phyloP scores from a whole-genome alignment of 2,888 invertebrate genomes.

The Drosophila flavopinicola region DNA sequence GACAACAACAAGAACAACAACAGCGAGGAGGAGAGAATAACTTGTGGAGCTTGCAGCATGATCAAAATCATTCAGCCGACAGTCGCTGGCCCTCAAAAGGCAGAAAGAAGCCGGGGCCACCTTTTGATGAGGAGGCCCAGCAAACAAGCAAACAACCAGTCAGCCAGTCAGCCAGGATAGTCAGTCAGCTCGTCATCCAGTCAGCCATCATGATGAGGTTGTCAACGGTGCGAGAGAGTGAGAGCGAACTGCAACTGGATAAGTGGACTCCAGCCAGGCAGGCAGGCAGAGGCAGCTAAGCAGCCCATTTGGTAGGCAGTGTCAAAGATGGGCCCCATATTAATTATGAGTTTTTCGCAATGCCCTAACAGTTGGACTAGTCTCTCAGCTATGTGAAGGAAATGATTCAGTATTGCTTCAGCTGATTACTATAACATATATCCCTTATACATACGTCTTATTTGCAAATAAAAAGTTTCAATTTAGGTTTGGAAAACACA shows the following conservation, averaged over 20 bases:
- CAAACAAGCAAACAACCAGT: constrained; percentile 3
- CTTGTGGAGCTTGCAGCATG: constrained; percentile 51
- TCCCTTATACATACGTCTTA: no score
- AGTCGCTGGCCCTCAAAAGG: constrained; percentile 32
- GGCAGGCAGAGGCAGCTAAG: constrained; percentile 31
- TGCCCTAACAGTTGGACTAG: constrained; percentile 1
- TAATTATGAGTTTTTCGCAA: constrained; percentile 50
- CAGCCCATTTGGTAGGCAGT: constrained; percentile 56
- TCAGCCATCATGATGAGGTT: constrained; percentile 68
- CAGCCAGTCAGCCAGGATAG: constrained; percentile 10
- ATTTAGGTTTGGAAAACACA: no score
- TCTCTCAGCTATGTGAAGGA: background rate
- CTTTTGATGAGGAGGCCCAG: constrained; percentile 47
- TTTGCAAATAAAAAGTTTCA: no score
- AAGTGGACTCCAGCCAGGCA: no score
- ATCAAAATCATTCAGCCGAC: constrained; percentile 75
- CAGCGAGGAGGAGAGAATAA: constrained; percentile 24
- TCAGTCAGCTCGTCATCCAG: constrained; percentile 7
- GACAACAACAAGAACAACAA: constrained; percentile 35
- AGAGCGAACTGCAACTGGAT: constrained; percentile 23
- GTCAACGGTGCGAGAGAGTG: constrained; percentile 59
- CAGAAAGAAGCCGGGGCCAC: constrained; percentile 37
- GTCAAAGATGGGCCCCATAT: constrained; percentile 61
- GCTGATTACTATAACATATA: no score
- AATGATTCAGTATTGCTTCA: no score